Percentiles rank a stretch among this genome's conserved stretches.
Conservation (phyloP, 2,113 vertebrate genomes). For the Sturnira hondurensis region DNA sequence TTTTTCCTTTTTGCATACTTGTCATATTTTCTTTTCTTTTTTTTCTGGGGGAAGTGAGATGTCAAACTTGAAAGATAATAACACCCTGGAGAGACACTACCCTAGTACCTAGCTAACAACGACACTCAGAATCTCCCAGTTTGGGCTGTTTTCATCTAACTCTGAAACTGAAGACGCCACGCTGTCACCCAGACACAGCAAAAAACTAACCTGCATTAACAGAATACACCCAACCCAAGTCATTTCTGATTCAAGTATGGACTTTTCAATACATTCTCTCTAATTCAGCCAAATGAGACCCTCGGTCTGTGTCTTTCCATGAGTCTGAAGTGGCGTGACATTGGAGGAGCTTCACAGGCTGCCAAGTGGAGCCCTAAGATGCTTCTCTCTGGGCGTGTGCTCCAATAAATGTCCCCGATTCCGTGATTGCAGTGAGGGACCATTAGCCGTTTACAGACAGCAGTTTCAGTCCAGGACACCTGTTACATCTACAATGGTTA, state of each 20-base stretch:
- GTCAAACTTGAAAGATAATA: background rate
- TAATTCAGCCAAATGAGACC: background rate
- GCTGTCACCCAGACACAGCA: background rate
- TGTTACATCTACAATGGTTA: background rate
- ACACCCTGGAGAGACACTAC: background rate
- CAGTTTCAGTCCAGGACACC: background rate
- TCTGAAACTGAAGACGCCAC: background rate
- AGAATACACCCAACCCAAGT: background rate
- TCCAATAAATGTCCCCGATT: background rate
- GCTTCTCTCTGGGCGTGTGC: background rate
- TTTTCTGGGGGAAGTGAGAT: background rate
- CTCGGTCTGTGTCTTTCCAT: background rate
- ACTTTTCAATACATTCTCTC: background rate
- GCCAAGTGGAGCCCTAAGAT: background rate
- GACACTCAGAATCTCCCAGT: background rate
- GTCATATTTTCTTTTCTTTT: background rate
- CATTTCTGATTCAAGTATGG: background rate
- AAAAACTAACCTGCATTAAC: background rate
- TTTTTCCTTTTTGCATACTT: background rate
- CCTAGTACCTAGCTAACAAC: background rate
- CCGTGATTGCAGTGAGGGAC: background rate
- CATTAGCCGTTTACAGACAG: background rate
- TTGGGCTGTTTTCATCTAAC: background rate
- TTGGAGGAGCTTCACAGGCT: background rate
- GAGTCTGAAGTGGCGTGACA: background rate